These are phyloP conservation scores for Malaclemys terrapin DNA, from an alignment of 2,113 vertebrate species.

Conservation along the genomic window DNA sequence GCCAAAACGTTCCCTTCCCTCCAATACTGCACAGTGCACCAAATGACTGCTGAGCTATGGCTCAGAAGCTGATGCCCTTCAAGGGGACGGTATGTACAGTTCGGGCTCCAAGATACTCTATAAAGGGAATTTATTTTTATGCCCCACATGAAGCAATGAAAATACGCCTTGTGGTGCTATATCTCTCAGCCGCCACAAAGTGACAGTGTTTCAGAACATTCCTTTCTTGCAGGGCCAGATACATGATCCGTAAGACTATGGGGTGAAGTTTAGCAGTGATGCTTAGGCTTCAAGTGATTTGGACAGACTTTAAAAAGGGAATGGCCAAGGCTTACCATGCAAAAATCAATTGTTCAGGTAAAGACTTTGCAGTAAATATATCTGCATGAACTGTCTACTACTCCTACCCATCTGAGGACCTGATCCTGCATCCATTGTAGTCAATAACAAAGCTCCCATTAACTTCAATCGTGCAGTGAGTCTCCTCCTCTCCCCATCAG, in stretches of 20 bases:
- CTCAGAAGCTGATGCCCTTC: neutral
- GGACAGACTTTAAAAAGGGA: neutral
- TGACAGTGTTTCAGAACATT: neutral
- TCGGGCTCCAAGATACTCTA: neutral
- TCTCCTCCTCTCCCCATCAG: neutral
- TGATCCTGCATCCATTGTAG: neutral
- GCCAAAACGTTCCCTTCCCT: neutral
- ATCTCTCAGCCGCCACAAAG: neutral
- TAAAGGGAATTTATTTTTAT: neutral
- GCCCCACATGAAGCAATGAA: neutral
- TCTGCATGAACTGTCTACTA: rapidly evolving
- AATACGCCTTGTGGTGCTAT: neutral
- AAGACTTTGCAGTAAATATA: neutral
- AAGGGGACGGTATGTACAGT: neutral
- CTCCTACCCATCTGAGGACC: neutral
- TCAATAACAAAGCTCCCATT: neutral
- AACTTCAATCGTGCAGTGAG: neutral
- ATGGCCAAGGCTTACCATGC: neutral
- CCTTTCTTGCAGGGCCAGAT: neutral
- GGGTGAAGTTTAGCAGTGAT: neutral
- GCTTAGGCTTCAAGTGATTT: neutral
- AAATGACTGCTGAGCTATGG: neutral
- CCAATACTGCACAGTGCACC: neutral
- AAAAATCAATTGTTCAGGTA: neutral
- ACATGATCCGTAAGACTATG: neutral